phyloP scores from a whole-genome alignment of 2,113 vertebrate genomes.

The Cephalopholis sonnerati region DNA sequence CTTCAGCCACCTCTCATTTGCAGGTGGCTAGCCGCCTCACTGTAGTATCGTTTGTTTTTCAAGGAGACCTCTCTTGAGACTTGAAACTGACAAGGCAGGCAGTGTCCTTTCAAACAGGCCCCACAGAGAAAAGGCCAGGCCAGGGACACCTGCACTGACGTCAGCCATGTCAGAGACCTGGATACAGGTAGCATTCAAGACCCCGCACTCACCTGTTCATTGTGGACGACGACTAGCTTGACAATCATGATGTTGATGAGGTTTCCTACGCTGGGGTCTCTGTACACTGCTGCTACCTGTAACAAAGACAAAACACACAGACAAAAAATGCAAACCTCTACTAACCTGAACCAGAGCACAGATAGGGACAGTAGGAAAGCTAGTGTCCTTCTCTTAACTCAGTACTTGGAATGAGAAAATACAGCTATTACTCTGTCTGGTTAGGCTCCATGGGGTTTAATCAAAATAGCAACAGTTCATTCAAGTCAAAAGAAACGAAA shows the following conservation, averaged over 20 bases:
- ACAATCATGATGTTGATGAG: slow-evolving; percentile 97
- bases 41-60: slow-evolving; percentile 56
- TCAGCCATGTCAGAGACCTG: slow-evolving; percentile 44
- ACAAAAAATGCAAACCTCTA: slow-evolving; percentile 79
- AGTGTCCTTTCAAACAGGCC: slow-evolving; percentile 68
- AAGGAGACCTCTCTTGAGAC: slow-evolving; percentile 55
- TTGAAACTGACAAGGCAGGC: slow-evolving; percentile 68
- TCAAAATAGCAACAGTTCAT: slow-evolving; percentile 52
- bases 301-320: slow-evolving; percentile 78
- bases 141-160: slow-evolving; percentile 70
- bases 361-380: not conserved
- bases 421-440: not conserved
- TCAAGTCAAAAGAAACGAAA: slow-evolving; percentile 38
- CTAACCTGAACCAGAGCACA: slow-evolving; percentile 47
- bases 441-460: slow-evolving; percentile 39
- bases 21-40: slow-evolving; percentile 62
- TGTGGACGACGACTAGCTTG: slow-evolving; percentile 94
- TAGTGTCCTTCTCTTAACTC: not conserved
- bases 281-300: slow-evolving; percentile 97
- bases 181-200: slow-evolving; percentile 43
- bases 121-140: slow-evolving; percentile 38
- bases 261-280: slow-evolving; percentile 96
- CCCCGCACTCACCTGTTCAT: slow-evolving; percentile 90
- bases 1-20: slow-evolving; percentile 26
- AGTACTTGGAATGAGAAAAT: slow-evolving; percentile 11